Percentiles rank a stretch among this genome's conserved stretches.
These are phyloP conservation scores for Naso thynnoides DNA, from an alignment of 2,797 vertebrate genomes.

Conservation along the genomic window DNA sequence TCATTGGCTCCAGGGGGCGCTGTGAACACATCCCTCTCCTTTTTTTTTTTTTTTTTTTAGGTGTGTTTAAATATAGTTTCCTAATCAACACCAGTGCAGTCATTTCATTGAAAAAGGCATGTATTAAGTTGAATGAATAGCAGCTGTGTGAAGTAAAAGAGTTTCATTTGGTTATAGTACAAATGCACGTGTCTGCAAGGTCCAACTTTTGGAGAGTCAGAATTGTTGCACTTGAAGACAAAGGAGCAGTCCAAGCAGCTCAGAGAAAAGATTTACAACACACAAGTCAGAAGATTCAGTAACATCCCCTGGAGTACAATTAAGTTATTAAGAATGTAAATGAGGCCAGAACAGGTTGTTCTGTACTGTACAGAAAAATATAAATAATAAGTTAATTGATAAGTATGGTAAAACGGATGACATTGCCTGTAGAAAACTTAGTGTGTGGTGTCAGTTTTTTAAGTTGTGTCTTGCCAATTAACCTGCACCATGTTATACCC, in stretches of 20 bases:
- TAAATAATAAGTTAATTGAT: background rate
- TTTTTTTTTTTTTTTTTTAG: background rate
- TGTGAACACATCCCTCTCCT: background rate
- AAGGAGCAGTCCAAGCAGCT: background rate
- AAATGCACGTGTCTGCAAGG: background rate
- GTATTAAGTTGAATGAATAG: background rate
- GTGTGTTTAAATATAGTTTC: background rate
- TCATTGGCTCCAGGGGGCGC: background rate
- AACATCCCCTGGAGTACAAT: background rate
- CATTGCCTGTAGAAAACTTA: background rate
- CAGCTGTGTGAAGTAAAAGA: background rate
- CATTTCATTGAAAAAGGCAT: background rate
- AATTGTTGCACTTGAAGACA: background rate
- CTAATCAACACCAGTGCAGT: background rate
- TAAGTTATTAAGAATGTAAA: background rate
- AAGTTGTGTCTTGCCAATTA: background rate
- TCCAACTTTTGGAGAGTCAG: background rate
- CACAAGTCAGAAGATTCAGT: background rate
- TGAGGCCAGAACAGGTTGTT: background rate
- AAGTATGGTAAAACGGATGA: background rate
- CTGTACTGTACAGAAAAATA: too few relatives aligned
- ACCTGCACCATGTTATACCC: conserved; percentile 6
- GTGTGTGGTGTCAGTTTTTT: background rate
- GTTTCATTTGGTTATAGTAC: background rate
- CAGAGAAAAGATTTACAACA: background rate